Percentiles rank a stretch among this genome's conserved stretches.
phyloP scores from a whole-genome alignment of 2,888 invertebrate species.

The Scaptomyza polygonia region DNA sequence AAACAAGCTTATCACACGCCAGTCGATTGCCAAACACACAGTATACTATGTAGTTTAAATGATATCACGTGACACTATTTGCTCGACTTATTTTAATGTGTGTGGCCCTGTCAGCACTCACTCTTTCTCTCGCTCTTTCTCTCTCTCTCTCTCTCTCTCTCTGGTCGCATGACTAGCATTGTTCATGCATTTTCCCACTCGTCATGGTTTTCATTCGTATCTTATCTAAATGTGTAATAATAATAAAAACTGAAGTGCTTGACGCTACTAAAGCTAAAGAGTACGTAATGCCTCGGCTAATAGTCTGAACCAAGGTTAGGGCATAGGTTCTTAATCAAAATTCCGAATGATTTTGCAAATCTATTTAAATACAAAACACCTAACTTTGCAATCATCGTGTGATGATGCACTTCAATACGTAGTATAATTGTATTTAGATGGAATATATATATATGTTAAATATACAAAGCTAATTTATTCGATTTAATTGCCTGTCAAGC shows the following conservation, averaged over 20 bases:
- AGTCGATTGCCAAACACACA: slow-evolving; percentile 59
- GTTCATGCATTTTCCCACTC: slow-evolving; percentile 35
- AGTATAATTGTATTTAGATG: background rate
- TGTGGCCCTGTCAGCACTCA: slow-evolving; percentile 16
- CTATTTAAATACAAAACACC: background rate
- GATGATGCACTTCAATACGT: slow-evolving; percentile 5
- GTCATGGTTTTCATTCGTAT: slow-evolving; percentile 42
- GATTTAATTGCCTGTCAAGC: slow-evolving; percentile 33
- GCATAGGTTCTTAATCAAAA: background rate
- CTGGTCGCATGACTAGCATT: slow-evolving; percentile 18
- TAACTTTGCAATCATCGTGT: slow-evolving; percentile 34
- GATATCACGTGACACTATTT: slow-evolving; percentile 61
- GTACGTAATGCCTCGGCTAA: background rate
- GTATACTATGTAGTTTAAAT: slow-evolving; percentile 1
- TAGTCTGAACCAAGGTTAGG: slow-evolving; percentile 22
- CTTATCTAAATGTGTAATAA: slow-evolving; percentile 34
- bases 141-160: slow-evolving; percentile 2
- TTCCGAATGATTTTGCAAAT: background rate
- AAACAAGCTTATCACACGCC: slow-evolving; percentile 49
- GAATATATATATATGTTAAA: too few relatives aligned
- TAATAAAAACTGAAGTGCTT: slow-evolving; percentile 8
- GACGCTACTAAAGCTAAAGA: background rate
- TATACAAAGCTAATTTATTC: background rate
- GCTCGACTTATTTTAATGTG: slow-evolving; percentile 10
- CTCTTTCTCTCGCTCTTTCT: background rate